Evolutionary conservation across 2,888 invertebrate genomes (phyloP), one percentile per base, ranked within the genome.

Genomic region (Lacanobia wlatinum): DNA sequence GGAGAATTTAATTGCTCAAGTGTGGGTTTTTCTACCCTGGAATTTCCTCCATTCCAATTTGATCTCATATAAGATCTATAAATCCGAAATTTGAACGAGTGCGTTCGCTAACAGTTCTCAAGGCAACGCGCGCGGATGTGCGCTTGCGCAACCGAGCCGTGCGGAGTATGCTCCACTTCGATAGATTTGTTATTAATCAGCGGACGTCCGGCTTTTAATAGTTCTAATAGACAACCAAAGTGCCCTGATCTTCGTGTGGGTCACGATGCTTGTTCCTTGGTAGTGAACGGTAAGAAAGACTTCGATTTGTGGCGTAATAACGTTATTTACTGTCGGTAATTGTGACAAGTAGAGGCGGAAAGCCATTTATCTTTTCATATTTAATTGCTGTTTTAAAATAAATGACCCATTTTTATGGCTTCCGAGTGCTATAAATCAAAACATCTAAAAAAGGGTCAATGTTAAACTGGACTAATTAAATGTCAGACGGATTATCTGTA

Each of bases 101-200:
- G 65, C 56, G 68, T 77, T 50, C 67, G 84, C 83, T 87, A 87
- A 87, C 85, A 83, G 83, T 40, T 80, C 77, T 86, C 89, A 91
- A 92, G 92, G 91, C 80, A 80, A 89, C 46, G 40, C 68, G 85
- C 80, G 86, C 79, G 84, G 85, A 85, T 83, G 85, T 83, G 83
- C 76, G 82, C 83, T 88, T 89, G 86, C 83, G 87, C 83, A 85
- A 87, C 72, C 46, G 43, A 76, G 68, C 72, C 82, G 73, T 70
- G 43, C 52, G 68, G 76, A 80, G 76, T 76, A 69, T 84, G 85
- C 87, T 90, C 89, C 75, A 87, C 80, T 76, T 73, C 66, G 67
- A 75, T 84, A 70, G 70, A 80, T 82, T 84, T 74, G 66, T 52
- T 75, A 80, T 85, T 80, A 84, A 83, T 81, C 73, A 72, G 63